phyloP scores from a whole-genome alignment of 2,113 vertebrate species.

The Noturus placidus region DNA sequence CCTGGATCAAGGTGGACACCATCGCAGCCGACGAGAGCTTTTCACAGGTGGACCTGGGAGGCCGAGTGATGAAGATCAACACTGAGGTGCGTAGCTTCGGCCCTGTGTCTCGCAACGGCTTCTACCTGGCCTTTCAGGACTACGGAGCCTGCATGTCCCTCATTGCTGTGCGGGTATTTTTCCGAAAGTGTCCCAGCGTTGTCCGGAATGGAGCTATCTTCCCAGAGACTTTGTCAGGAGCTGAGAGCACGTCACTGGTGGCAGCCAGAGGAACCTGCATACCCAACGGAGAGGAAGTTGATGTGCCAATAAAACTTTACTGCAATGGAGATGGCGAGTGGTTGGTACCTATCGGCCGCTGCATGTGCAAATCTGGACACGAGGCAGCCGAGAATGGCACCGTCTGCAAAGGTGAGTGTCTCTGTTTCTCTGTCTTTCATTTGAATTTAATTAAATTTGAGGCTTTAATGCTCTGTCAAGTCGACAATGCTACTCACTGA shows the following conservation, averaged over 20 bases:
- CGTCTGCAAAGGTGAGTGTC: slow-evolving; percentile 82
- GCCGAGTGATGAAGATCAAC: slow-evolving; percentile 96
- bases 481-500: background rate
- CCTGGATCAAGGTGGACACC: slow-evolving; percentile 95
- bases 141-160: slow-evolving; percentile 96
- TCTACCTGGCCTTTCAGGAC: slow-evolving; percentile 97
- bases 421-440: background rate
- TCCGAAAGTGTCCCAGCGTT: slow-evolving; percentile 86
- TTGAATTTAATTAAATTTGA: background rate
- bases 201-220: slow-evolving; percentile 90
- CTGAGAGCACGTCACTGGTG: slow-evolving; percentile 92
- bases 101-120: slow-evolving; percentile 87
- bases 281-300: slow-evolving; percentile 90
- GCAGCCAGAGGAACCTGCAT: slow-evolving; percentile 88
- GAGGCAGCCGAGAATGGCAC: slow-evolving; percentile 87
- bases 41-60: slow-evolving; percentile 91
- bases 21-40: slow-evolving; percentile 95
- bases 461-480: background rate
- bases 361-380: slow-evolving; percentile 88
- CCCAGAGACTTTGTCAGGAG: slow-evolving; percentile 92
- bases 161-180: slow-evolving; percentile 90
- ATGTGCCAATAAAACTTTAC: slow-evolving; percentile 94
- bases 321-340: slow-evolving; percentile 95
- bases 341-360: slow-evolving; percentile 95
- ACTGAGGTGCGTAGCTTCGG: slow-evolving; percentile 93